phyloP scores from a whole-genome alignment of 2,888 invertebrate genomes.

The Macrostomum cliftonense region DNA sequence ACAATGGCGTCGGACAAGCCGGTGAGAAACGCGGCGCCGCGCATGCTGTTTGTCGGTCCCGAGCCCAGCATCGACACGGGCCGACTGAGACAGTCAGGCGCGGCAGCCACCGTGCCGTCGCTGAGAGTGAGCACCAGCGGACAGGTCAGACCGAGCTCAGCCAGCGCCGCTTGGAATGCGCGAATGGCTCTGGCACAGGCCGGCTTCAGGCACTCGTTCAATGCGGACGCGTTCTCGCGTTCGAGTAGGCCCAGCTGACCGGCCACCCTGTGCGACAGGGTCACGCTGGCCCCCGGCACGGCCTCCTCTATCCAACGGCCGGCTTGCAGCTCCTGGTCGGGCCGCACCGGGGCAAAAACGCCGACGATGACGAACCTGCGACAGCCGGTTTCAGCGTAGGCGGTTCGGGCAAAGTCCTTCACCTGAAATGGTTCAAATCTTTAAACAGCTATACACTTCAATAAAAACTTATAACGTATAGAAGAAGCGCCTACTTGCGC shows the following conservation, averaged over 20 bases:
- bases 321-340: slow-evolving; percentile 19
- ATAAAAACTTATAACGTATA: no score
- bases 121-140: slow-evolving; percentile 29
- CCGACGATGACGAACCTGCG: slow-evolving; percentile 23
- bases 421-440: no score
- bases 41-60: slow-evolving; percentile 34
- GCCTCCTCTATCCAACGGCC: slow-evolving; percentile 14
- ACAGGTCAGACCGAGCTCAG: slow-evolving; percentile 19
- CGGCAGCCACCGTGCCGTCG: slow-evolving; percentile 26
- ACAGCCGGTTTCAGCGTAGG: slow-evolving; percentile 11
- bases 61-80: slow-evolving; percentile 29
- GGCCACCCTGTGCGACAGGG: slow-evolving; percentile 20
- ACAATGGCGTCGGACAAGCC: slow-evolving; percentile 21
- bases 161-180: slow-evolving; percentile 19
- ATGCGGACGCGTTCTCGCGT: slow-evolving; percentile 29
- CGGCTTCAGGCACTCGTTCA: slow-evolving; percentile 27
- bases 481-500: no score
- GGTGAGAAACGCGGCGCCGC: slow-evolving; percentile 28
- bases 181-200: slow-evolving; percentile 20
- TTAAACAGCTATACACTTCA: no score
- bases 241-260: slow-evolving; percentile 27
- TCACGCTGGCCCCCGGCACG: slow-evolving; percentile 21
- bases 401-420: no score
- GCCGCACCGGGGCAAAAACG: slow-evolving; percentile 22
- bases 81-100: slow-evolving; percentile 17